These are phyloP conservation scores for Calypte anna DNA, from an alignment of 2,113 vertebrate genomes.

Conservation along the genomic window DNA sequence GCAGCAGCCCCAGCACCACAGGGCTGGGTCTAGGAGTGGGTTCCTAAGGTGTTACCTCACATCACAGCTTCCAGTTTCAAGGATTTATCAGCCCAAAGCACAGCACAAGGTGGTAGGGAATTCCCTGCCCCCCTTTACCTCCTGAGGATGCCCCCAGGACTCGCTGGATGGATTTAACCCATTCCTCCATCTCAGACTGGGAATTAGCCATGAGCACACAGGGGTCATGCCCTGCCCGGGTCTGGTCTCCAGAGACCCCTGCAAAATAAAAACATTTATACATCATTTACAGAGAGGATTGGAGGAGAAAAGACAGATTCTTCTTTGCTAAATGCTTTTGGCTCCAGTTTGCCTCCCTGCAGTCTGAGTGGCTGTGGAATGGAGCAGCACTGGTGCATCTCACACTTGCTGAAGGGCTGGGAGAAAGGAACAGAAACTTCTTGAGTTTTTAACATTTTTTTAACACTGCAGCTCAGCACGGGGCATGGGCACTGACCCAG, in stretches of 20 bases:
- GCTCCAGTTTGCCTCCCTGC: fast-evolving
- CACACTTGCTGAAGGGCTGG: background rate
- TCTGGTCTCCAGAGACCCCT: conserved; percentile 82
- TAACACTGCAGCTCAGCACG: background rate
- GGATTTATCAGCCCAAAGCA: background rate
- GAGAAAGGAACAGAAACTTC: conserved; percentile 14
- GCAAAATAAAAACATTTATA: background rate
- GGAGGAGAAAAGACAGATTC: background rate
- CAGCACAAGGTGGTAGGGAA: background rate
- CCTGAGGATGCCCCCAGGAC: conserved; percentile 81
- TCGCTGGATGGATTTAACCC: conserved; percentile 88
- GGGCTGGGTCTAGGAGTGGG: fast-evolving
- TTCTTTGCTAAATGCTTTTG: background rate
- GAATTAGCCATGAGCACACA: conserved; percentile 91
- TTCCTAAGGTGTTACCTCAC: fast-evolving
- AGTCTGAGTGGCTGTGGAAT: background rate
- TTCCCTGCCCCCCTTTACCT: conserved; percentile 78
- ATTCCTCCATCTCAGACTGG: conserved; percentile 93
- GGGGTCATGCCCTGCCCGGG: conserved; percentile 76
- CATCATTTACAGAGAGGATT: too few relatives aligned
- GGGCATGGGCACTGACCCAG: background rate
- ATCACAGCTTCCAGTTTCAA: background rate
- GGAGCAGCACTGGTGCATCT: background rate
- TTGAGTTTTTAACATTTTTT: background rate
- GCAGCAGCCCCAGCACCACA: background rate